phyloP scores from a whole-genome alignment of 2,797 vertebrate species.

The Etheostoma nigrum region DNA sequence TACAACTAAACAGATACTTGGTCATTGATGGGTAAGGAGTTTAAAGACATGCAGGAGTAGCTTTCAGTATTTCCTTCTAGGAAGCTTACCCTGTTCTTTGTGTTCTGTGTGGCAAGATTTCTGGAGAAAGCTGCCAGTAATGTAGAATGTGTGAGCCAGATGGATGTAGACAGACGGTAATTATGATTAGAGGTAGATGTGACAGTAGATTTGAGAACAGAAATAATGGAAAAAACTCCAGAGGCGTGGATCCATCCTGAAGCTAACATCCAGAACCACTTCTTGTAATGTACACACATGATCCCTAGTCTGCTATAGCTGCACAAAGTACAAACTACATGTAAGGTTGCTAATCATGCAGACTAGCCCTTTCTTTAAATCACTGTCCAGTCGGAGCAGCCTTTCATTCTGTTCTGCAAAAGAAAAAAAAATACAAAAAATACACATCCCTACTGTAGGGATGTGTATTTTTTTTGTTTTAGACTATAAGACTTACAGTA shows the following conservation, averaged over 20 bases:
- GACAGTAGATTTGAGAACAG: conserved; percentile 40
- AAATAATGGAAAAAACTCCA: conserved; percentile 40
- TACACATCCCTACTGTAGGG: neutral
- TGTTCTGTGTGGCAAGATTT: conserved; percentile 54
- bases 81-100: conserved; percentile 19
- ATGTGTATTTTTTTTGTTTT: conserved; percentile 23
- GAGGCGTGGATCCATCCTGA: conserved; percentile 23
- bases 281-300: conserved; percentile 16
- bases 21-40: conserved; percentile 37
- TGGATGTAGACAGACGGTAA: conserved; percentile 36
- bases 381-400: conserved; percentile 19
- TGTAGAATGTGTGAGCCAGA: conserved; percentile 28
- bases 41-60: conserved; percentile 58
- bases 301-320: conserved; percentile 19
- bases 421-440: neutral
- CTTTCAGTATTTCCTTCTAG: conserved; percentile 24
- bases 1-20: conserved; percentile 46
- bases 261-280: conserved; percentile 18
- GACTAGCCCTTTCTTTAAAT: conserved; percentile 28
- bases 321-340: conserved; percentile 23
- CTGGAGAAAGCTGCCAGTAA: conserved; percentile 53
- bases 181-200: conserved; percentile 70
- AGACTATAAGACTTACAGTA: conserved; percentile 33
- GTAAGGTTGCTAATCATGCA: conserved; percentile 32
- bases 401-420: conserved; percentile 18